Percentiles rank a stretch among this genome's conserved stretches.
These are phyloP conservation scores for Drosophila diplacantha DNA, from an alignment of 2,888 invertebrate species.

Conservation along the genomic window DNA sequence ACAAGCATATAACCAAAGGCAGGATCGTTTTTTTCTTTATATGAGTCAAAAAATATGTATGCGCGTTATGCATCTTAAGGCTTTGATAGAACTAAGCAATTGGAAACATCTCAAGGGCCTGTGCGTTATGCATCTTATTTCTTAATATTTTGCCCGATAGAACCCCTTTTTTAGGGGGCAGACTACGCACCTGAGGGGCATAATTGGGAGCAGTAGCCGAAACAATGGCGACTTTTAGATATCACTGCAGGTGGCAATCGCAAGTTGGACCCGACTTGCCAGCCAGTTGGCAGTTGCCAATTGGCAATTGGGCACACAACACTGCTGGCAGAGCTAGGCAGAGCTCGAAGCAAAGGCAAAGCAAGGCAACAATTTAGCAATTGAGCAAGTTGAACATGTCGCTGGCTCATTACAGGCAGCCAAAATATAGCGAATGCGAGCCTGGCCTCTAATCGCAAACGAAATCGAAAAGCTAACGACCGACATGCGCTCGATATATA, in stretches of 20 bases:
- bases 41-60: too few species aligned
- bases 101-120: neutral
- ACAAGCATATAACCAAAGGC: too few species aligned
- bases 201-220: constrained; percentile 38
- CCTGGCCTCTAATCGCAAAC: constrained; percentile 52
- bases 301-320: constrained; percentile 29
- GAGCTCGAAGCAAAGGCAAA: neutral
- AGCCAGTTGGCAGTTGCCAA: constrained; percentile 45
- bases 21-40: too few species aligned
- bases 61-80: neutral
- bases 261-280: constrained; percentile 21
- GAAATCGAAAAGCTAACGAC: constrained; percentile 54
- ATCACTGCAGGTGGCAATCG: constrained; percentile 55
- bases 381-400: constrained; percentile 61
- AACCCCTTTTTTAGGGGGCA: neutral
- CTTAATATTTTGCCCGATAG: neutral
- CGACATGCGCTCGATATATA: constrained; percentile 15
- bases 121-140: neutral
- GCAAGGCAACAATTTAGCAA: constrained; percentile 35
- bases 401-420: constrained; percentile 57
- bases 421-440: constrained; percentile 32
- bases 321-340: neutral
- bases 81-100: too few species aligned
- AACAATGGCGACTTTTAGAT: constrained; percentile 43
- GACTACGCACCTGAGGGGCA: constrained; percentile 19